Base-by-base conservation (phyloP, 2,888 invertebrate species). In the Ptychoptera contaminata region DNA sequence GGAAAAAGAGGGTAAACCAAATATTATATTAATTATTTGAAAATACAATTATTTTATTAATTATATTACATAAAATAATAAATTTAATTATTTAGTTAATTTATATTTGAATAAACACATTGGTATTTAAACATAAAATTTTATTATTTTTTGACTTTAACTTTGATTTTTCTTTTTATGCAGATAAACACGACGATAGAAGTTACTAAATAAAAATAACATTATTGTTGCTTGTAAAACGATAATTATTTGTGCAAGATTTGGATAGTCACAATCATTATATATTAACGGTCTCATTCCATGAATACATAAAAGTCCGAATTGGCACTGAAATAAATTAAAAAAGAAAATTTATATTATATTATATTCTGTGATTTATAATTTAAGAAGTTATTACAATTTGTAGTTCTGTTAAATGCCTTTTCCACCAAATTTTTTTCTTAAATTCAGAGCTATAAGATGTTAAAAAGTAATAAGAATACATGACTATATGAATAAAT, bases 331-430 rank as follows among this genome's bases (percentile, higher is more conserved):
- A 47, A 8, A 30, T 47, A 34, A 12, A 37, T 34, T 14, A 16
- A 8, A 6, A 30, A 8, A 30, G 7, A 9, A 30, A 30, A 30
- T 8, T n/a, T n/a, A n/a, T 8, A 8, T 30, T 30, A n/a, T n/a
- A n/a, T n/a, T n/a, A n/a, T n/a, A n/a, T n/a, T n/a, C n/a, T n/a
- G n/a, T n/a, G n/a, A 30, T 30, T 30, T 8, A 8, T 6, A 30
- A 30, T 8, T 9, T 6, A 30, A 8, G 6, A 30, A 8, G 30
- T 8, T 8, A 30, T 2, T 64, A 77, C 75, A 59, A 91, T 73
- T 66, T 91, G 91, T 53, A 90, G 57, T 56, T 81, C 82, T 0
- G 91, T 91, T 48, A 91, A 79, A 55, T 84, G 73, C 50, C 82
- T 83, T 59, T 91, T 91, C 81, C 87, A 83, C 82, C 83, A 83